phyloP scores from a whole-genome alignment of 2,113 vertebrate species.

The Cavia porcellus region DNA sequence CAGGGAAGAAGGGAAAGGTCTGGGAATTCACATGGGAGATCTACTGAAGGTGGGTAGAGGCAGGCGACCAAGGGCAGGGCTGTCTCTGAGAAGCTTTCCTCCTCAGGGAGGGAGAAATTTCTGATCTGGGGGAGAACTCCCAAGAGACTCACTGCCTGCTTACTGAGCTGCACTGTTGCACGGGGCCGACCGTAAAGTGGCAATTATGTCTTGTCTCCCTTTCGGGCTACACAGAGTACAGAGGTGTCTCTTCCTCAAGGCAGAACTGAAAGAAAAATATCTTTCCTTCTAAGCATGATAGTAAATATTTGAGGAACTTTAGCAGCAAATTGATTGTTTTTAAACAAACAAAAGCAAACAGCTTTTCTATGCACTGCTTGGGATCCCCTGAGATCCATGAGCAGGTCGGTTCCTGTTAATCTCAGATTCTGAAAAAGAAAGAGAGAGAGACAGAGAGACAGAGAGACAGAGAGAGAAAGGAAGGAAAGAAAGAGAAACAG shows the following conservation, averaged over 20 bases:
- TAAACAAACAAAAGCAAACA: slow-evolving; percentile 73
- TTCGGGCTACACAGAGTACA: not conserved
- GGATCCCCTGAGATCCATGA: slow-evolving; percentile 21
- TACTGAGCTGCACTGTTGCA: not conserved
- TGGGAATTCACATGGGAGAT: not conserved
- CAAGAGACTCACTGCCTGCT: not conserved
- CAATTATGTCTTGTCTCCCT: not conserved
- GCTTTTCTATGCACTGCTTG: slow-evolving; percentile 40
- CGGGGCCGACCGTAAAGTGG: not conserved
- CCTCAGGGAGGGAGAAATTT: not conserved
- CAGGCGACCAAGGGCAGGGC: not conserved
- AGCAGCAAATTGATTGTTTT: slow-evolving; percentile 71
- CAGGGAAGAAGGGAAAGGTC: not conserved
- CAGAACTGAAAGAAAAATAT: slow-evolving; percentile 34
- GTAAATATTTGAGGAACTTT: slow-evolving; percentile 78
- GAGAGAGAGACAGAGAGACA: not conserved
- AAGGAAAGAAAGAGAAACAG: too few species aligned
- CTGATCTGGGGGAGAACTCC: not conserved
- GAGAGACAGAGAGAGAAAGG: too few species aligned
- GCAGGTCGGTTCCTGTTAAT: not conserved
- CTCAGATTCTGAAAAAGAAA: not conserved
- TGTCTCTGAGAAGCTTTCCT: not conserved
- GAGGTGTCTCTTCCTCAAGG: slow-evolving; percentile 45
- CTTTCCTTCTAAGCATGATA: slow-evolving; percentile 11
- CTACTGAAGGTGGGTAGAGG: rapidly evolving